These are phyloP conservation scores for Anoplolepis gracilipes DNA, from an alignment of 1,140 invertebrate species.

Conservation along the genomic window DNA sequence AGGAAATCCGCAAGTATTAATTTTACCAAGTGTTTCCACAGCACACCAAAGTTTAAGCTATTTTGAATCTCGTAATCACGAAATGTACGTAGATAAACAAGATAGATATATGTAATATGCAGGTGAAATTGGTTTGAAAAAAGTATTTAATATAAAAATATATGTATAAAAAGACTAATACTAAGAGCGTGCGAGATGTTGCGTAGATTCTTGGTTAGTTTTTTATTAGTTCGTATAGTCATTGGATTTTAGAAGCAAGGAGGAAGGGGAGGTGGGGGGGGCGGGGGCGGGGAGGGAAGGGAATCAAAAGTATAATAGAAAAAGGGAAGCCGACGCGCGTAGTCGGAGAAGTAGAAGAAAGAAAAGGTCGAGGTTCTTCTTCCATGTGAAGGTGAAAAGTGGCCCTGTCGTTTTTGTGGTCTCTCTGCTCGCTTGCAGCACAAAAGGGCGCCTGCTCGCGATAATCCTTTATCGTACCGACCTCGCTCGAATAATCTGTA, in stretches of 20 bases:
- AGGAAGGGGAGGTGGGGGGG: background rate
- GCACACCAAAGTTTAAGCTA: background rate
- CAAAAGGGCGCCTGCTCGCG: constrained; percentile 60
- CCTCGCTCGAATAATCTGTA: constrained; percentile 75
- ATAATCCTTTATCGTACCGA: constrained; percentile 77
- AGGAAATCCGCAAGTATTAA: background rate
- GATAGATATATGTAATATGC: background rate
- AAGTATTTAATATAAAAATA: background rate
- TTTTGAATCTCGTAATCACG: background rate
- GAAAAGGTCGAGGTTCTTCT: constrained; percentile 29
- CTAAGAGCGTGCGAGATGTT: background rate
- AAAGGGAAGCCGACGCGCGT: constrained; percentile 5
- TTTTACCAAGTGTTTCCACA: background rate
- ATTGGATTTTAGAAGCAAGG: constrained; percentile 19
- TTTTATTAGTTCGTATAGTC: constrained; percentile 16
- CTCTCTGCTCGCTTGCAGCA: constrained; percentile 21
- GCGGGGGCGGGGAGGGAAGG: too few relatives aligned
- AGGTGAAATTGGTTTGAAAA: background rate
- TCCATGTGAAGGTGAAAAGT: constrained; percentile 42
- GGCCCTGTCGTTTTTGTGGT: constrained; percentile 62
- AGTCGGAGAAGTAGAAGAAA: background rate
- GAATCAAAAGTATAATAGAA: constrained; percentile 58
- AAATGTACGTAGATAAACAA: background rate
- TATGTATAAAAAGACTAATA: background rate
- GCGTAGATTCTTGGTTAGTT: constrained; percentile 8